phyloP scores from a whole-genome alignment of 2,888 invertebrate species.

The Aporophyla lueneburgensis region DNA sequence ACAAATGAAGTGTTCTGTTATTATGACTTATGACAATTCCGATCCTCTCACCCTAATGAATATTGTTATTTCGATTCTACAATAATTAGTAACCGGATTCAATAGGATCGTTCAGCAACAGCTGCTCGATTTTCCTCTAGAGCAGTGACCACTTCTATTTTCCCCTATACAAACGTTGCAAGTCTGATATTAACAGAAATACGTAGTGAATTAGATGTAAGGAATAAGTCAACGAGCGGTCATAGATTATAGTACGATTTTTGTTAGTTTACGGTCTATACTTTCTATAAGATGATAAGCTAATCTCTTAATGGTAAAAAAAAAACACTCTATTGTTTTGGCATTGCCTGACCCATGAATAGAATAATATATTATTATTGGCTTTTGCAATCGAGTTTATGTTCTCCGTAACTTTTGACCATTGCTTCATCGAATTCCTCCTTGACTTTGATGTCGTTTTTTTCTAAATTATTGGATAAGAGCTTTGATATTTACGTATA shows the following conservation, averaged over 20 bases:
- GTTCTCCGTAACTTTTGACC: constrained; percentile 14
- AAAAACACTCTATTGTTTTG: constrained; percentile 4
- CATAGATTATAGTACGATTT: constrained; percentile 21
- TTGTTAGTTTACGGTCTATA: constrained; percentile 21
- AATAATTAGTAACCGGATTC: neutral
- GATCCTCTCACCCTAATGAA: neutral
- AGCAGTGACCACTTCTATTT: neutral
- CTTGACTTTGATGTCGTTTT: constrained; percentile 8
- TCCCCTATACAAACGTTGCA: no score
- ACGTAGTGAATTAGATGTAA: neutral
- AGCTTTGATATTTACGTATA: constrained; percentile 1
- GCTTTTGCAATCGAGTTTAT: constrained; percentile 1
- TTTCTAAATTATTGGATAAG: constrained; percentile 4
- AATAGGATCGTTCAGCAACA: neutral
- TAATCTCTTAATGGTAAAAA: constrained; percentile 27
- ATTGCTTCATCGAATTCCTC: constrained; percentile 1
- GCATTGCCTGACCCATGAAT: constrained; percentile 5
- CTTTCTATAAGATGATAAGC: constrained; percentile 35
- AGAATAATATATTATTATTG: constrained; percentile 5
- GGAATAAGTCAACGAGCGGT: constrained; percentile 25
- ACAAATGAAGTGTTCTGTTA: constrained; percentile 12
- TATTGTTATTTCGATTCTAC: neutral
- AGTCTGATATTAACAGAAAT: neutral
- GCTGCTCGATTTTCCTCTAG: neutral
- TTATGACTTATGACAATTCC: neutral